Base-by-base conservation (phyloP, 2,888 invertebrate species). In the Acleris laterana region DNA sequence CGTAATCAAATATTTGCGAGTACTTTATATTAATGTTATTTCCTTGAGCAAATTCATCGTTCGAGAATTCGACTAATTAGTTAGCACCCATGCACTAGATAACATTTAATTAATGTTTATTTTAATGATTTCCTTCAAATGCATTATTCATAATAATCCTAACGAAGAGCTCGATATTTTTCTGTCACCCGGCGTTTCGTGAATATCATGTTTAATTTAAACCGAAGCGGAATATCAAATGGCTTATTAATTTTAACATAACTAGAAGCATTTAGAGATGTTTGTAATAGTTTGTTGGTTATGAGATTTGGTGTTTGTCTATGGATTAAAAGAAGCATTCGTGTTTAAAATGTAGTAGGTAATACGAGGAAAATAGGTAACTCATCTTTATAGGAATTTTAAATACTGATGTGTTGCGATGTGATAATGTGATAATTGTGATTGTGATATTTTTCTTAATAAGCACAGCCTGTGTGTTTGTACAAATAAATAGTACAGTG, bases 181-280 rank as follows among this genome's bases (percentile, higher is more conserved):
- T 46, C 17, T 17, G 46, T 4, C 44, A n/a, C 5, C 46, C 7
- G 46, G n/a, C 44, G 3, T 46, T 46, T 46, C 46, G 46, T 17
- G 17, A 20, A 38, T 19, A 38, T 20, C n/a, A 62, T 62, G 53
- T 62, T 62, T 62, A 32, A 53, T 62, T 53, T 53, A 62, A 38
- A 20, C 32, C 53, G 1, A 13, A 19, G 20, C n/a, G 53, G 28
- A 62, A 55, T 57, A 50, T 63, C 50, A 63, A 50, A 57, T 56
- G 9, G 28, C 19, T 42, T 50, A 63, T 63, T 50, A 63, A 42
- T 50, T 62, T 50, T 19, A 38, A n/a, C 62, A 57, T 63, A 57
- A 42, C 50, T 57, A 13, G 38, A 13, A 38, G 42, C 16, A 50
- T 49, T 49, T 42, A 11, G 22, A 25, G 53, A 19, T 3, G 46